Percentiles rank a stretch among this genome's conserved stretches.
phyloP scores from a whole-genome alignment of 2,113 vertebrate species.

The Entomyzon cyanotis region DNA sequence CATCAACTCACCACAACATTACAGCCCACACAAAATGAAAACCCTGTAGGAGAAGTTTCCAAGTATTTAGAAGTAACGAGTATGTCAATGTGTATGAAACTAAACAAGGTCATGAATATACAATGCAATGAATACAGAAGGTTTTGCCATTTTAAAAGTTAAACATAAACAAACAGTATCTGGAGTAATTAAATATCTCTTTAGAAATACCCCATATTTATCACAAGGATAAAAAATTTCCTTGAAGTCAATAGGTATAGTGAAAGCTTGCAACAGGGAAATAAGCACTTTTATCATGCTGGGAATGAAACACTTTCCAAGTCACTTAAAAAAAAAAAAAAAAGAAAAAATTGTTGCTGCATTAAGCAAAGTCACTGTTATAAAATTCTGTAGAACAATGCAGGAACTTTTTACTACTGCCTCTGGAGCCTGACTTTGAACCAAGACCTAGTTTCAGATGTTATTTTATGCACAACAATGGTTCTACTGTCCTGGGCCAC shows the following conservation, averaged over 20 bases:
- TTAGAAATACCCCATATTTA: neutral
- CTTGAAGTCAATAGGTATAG: neutral
- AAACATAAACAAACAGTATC: neutral
- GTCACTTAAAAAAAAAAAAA: neutral
- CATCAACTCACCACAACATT: neutral
- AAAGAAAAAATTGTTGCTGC: neutral
- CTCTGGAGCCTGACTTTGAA: neutral
- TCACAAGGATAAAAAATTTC: neutral
- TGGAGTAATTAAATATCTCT: neutral
- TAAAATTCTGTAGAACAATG: neutral
- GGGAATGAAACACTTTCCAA: neutral
- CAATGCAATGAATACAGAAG: neutral
- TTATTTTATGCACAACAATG: neutral
- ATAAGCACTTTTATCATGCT: neutral
- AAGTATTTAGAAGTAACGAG: neutral
- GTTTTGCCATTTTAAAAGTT: neutral
- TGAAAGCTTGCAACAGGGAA: neutral
- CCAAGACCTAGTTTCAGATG: neutral
- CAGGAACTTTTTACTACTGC: neutral
- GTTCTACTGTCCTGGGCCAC: neutral
- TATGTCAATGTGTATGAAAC: neutral
- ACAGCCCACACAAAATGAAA: neutral
- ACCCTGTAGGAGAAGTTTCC: neutral
- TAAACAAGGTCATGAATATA: neutral
- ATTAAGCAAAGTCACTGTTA: neutral